Evolutionary conservation across 2,888 invertebrate species (phyloP), one percentile per base, ranked within the genome.

Genomic region (Caenorhabditis japonica): DNA sequence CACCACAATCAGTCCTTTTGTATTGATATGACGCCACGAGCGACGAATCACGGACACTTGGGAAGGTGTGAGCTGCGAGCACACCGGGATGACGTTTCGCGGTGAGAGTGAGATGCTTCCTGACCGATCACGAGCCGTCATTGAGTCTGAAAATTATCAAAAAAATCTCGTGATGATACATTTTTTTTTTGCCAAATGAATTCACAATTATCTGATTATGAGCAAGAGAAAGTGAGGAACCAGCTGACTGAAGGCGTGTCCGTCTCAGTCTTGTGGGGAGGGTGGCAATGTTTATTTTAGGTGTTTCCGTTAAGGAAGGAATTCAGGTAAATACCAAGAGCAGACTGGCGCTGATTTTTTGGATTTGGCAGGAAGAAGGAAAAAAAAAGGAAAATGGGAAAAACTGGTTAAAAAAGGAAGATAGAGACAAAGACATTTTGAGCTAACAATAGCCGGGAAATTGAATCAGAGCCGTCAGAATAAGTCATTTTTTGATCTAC

Each of bases 1-100:
- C 10, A 84, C 84, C 30, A 73, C 68, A 19, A 74, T 76, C 19
- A 85, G 75, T 21, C 83, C 85, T 46, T 85, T 85, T 7, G 85
- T 85, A 69, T 85, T 85, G 71, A 85, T 82, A 55, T 85, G 85
- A 55, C 80, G 74, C 85, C 85, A 85, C 10, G 84, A 83, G 44
- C 81, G 77, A n/a, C 81, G 75, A 23, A 85, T 64, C 8, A 77
- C 71, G 13, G 69, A 43, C 2, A 82, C 78, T 68, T 81, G 72
- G 12, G 80, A 77, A 13, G 82, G 78, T 12, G 77, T 73, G 47
- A 83, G 41, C 36, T 78, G 77, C 15, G 77, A 72, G 59, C 81
- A 73, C 36, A 83, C 68, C n/a, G 79, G 71, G 30, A 81, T 77
- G 13, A 71, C 46, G 41, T 60, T 61, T 13, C 79, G 58, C 3